These are phyloP conservation scores for Temnothorax longispinosus DNA, from an alignment of 1,140 invertebrate species.

Conservation along the genomic window DNA sequence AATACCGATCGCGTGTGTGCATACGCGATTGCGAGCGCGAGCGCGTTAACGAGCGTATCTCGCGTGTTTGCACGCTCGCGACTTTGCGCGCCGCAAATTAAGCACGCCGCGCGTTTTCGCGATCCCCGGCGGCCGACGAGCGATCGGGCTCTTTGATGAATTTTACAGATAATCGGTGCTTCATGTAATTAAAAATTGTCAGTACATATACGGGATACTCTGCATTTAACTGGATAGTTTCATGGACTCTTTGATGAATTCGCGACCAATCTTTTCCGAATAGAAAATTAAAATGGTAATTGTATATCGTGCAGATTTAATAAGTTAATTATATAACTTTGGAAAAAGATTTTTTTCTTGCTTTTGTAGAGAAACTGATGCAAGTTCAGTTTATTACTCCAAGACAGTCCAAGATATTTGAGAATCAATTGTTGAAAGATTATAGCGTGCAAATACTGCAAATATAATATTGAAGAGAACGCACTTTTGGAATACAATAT, in stretches of 20 bases:
- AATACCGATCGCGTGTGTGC: neutral
- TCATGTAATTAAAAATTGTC: slow-evolving; percentile 37
- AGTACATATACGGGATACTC: neutral
- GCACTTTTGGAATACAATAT: neutral
- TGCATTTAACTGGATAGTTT: neutral
- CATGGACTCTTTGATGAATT: neutral
- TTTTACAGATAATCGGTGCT: slow-evolving; percentile 40
- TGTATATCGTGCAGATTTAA: neutral
- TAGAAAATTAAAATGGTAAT: neutral
- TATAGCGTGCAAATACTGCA: neutral
- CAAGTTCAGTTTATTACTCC: neutral
- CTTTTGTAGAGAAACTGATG: neutral
- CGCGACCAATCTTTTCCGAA: neutral
- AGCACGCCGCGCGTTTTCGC: slow-evolving; percentile 5
- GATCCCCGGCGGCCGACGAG: neutral
- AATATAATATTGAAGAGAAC: neutral
- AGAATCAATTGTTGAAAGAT: neutral
- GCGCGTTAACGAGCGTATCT: slow-evolving; percentile 39
- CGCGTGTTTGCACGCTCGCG: slow-evolving; percentile 9
- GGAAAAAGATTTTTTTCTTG: neutral
- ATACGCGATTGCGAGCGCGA: neutral
- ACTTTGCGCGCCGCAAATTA: slow-evolving; percentile 43
- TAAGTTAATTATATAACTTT: neutral
- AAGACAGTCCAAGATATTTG: neutral
- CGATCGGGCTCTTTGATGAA: slow-evolving; percentile 29